A percentile compares a stretch with the other conserved stretches of the same genome.
These are phyloP conservation scores for Gymnoscopelus microlampas DNA, from an alignment of 2,797 vertebrate species.

Conservation along the genomic window DNA sequence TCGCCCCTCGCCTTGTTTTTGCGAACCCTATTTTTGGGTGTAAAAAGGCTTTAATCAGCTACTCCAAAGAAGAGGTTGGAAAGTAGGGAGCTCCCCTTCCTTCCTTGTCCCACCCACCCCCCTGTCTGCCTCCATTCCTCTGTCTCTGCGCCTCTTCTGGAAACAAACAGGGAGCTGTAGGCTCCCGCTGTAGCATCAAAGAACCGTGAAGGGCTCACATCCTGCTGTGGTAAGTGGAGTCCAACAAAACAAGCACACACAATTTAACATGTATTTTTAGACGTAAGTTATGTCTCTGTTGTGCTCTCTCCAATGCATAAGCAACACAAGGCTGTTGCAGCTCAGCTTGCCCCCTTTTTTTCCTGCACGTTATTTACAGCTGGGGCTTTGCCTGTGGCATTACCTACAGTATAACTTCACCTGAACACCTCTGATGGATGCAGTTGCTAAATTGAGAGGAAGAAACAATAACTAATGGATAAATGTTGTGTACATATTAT, in stretches of 20 bases:
- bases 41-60: conserved; percentile 51
- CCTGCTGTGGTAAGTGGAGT: conserved; percentile 31
- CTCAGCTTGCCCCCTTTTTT: background rate
- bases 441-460: too few relatives aligned
- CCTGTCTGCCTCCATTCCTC: conserved; percentile 33
- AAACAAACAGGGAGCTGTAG: conserved; percentile 29
- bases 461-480: too few relatives aligned
- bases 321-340: too few relatives aligned
- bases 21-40: conserved; percentile 21
- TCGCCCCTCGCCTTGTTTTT: conserved; percentile 13
- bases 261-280: background rate
- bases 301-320: background rate
- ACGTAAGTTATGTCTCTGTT: conserved; percentile 1
- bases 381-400: too few relatives aligned
- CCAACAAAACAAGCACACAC: conserved; percentile 26
- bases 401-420: too few relatives aligned
- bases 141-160: conserved; percentile 27
- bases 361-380: background rate
- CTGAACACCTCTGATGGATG: too few relatives aligned
- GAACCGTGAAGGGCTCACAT: conserved; percentile 29
- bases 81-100: conserved; percentile 36
- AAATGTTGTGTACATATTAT: too few relatives aligned
- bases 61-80: background rate
- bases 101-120: background rate
- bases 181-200: conserved; percentile 35